Conservation (phyloP, 1,140 invertebrate species). For the Brachionus koreanus region DNA sequence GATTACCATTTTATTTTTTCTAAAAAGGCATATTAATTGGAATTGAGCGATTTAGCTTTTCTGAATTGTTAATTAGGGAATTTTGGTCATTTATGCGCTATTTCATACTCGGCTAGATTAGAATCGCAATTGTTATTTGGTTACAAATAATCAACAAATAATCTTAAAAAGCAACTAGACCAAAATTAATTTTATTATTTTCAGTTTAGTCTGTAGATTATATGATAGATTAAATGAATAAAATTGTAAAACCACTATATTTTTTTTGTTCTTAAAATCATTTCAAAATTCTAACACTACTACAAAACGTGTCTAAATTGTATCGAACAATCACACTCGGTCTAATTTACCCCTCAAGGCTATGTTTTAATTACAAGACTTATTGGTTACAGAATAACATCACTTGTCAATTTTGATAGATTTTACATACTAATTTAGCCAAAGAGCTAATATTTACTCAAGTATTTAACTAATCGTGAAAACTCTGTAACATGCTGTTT, state of each 20-base stretch:
- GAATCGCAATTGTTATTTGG: not conserved
- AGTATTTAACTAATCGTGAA: slow-evolving; percentile 15
- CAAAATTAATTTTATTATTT: slow-evolving; percentile 35
- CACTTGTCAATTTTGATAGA: slow-evolving; percentile 29
- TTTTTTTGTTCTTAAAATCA: not conserved
- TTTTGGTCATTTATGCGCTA: not conserved
- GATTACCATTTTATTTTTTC: slow-evolving; percentile 8
- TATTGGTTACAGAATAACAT: slow-evolving; percentile 25
- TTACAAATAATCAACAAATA: slow-evolving; percentile 7
- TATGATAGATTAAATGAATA: not conserved
- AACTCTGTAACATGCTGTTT: slow-evolving; percentile 25
- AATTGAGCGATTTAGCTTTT: slow-evolving; percentile 22
- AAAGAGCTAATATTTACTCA: slow-evolving; percentile 24
- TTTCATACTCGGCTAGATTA: not conserved
- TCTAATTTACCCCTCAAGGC: slow-evolving; percentile 14
- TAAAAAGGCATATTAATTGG: not conserved
- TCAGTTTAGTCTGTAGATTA: slow-evolving; percentile 23
- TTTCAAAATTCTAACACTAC: not conserved
- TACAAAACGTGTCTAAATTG: not conserved
- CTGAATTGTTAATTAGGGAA: slow-evolving; percentile 15
- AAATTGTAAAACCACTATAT: not conserved
- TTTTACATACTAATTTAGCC: slow-evolving; percentile 12
- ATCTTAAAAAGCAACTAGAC: slow-evolving; percentile 15
- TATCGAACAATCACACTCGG: not conserved
- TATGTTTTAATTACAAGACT: slow-evolving; percentile 4